Evolutionary conservation across 2,113 vertebrate genomes (phyloP).

Genomic region (Redunca redunca): DNA sequence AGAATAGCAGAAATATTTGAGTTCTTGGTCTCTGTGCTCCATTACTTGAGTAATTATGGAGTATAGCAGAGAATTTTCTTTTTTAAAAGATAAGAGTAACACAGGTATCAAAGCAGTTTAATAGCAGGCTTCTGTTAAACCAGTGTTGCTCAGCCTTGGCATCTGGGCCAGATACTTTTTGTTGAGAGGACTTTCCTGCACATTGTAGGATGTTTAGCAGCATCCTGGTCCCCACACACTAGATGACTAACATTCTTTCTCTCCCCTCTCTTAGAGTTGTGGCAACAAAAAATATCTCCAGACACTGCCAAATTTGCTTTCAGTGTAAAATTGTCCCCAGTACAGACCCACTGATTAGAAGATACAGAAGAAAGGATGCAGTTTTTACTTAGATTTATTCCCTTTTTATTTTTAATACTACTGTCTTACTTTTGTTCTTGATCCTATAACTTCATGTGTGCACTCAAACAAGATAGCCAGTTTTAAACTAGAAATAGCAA

Average conservation of each 20-base stretch:
- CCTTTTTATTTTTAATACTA: background rate
- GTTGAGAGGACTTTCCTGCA: background rate
- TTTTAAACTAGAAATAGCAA: background rate
- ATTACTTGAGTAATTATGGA: background rate
- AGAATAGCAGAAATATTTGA: background rate
- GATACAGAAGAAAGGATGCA: background rate
- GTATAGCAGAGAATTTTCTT: background rate
- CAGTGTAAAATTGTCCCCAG: background rate
- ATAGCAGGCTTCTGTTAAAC: background rate
- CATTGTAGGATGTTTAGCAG: background rate
- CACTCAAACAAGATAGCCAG: background rate
- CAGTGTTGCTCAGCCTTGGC: background rate
- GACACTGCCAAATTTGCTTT: background rate
- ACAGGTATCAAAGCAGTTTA: background rate
- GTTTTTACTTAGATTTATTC: background rate
- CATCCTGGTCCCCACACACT: background rate
- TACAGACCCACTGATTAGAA: background rate
- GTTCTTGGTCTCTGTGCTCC: background rate
- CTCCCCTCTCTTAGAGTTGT: accelerated
- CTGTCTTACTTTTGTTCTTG: background rate
- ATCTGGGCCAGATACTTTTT: background rate
- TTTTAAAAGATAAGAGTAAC: background rate
- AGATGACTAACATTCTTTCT: background rate
- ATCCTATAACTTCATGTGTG: background rate
- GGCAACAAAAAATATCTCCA: background rate